Evolutionary conservation across 2,888 invertebrate genomes (phyloP).

Genomic region (Drosophila infuscata): DNA sequence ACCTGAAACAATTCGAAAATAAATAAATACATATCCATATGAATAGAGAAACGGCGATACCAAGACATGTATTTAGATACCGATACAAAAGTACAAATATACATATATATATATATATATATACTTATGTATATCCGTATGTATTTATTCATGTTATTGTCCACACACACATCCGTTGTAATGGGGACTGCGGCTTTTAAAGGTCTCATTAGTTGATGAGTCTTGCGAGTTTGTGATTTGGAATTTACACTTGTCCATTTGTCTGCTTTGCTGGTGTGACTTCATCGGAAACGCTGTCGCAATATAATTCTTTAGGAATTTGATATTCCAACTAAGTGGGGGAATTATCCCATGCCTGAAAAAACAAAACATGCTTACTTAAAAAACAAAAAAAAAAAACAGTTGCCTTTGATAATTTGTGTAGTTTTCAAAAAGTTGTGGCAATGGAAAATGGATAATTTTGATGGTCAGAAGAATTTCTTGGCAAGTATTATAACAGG

Average conservation of each 20-base stretch:
- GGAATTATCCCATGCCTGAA: slow-evolving; percentile 12
- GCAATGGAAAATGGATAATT: not conserved
- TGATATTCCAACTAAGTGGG: slow-evolving; percentile 54
- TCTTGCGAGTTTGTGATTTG: slow-evolving; percentile 58
- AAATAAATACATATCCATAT: slow-evolving; percentile 57
- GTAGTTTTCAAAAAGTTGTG: not conserved
- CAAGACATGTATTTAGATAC: slow-evolving; percentile 24
- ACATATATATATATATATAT: slow-evolving; percentile 24
- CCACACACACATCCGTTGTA: slow-evolving; percentile 49
- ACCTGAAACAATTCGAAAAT: slow-evolving; percentile 73
- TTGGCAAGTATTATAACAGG: not conserved
- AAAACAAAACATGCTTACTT: not conserved
- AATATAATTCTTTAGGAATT: slow-evolving; percentile 39
- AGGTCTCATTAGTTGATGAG: slow-evolving; percentile 70
- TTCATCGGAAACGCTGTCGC: slow-evolving; percentile 49
- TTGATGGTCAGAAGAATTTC: not conserved
- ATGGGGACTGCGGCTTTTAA: slow-evolving; percentile 47
- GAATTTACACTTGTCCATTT: slow-evolving; percentile 59
- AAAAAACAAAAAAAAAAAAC: not conserved
- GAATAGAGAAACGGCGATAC: slow-evolving; percentile 32
- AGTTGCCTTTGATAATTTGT: not conserved
- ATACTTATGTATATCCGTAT: slow-evolving; percentile 25
- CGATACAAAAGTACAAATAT: slow-evolving; percentile 18
- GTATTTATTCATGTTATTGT: slow-evolving; percentile 44
- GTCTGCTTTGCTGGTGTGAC: slow-evolving; percentile 38